phyloP scores from a whole-genome alignment of 2,888 invertebrate species.

The Cephus pygmeus region DNA sequence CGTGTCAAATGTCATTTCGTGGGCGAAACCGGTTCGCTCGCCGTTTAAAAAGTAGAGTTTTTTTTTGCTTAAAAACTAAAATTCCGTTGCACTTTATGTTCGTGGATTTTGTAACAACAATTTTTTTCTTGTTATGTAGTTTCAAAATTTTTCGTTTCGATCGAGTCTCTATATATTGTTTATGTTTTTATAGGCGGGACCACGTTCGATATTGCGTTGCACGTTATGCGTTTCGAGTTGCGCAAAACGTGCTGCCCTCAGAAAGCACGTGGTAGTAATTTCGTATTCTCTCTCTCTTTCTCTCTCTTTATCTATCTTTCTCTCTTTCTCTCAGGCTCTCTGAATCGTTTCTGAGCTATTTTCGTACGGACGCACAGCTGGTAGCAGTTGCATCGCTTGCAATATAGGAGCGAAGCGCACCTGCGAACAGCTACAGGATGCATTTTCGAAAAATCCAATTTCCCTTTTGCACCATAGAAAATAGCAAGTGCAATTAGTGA shows the following conservation, averaged over 20 bases:
- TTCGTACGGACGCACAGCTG: background rate
- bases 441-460: background rate
- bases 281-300: background rate
- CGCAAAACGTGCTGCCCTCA: background rate
- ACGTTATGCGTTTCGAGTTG: background rate
- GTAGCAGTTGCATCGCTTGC: background rate
- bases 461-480: background rate
- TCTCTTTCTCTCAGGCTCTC: background rate
- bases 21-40: background rate
- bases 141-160: background rate
- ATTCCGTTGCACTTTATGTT: background rate
- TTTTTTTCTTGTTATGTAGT: background rate
- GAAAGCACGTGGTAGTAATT: background rate
- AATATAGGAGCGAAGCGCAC: background rate
- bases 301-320: too few relatives aligned
- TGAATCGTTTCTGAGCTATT: background rate
- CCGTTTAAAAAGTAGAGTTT: background rate
- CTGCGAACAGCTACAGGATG: background rate
- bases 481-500: background rate
- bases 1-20: background rate
- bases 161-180: background rate
- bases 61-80: background rate
- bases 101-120: background rate
- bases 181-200: background rate
- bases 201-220: background rate